Base-by-base conservation (phyloP, 2,888 invertebrate species). In the Pyrrhia umbra region DNA sequence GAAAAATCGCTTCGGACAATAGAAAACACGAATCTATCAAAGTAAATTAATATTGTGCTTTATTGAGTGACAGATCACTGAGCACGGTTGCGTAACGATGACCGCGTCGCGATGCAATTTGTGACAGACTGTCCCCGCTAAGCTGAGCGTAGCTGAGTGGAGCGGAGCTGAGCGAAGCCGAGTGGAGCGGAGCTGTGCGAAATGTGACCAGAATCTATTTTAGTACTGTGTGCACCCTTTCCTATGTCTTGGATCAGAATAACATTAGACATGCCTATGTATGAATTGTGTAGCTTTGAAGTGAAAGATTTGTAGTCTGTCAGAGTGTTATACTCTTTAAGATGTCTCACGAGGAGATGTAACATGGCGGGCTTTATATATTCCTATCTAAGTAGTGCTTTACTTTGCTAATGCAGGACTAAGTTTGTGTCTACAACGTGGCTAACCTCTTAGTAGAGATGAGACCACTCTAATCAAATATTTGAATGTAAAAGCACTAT, bases 61-160 rank as follows among this genome's bases (percentile, higher is more conserved):
- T 77, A 81, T 77, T 76, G 75, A 73, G 59, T 68, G 78, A 68
- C 54, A 68, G 78, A 68, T 83, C 71, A 75, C 39, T 75, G 59
- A 56, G 52, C 64, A 54, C 51, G 43, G 10, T 75, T 77, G 77
- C 80, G 61, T 73, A 80, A 80, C 50, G 23, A 20, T 42, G 62
- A 70, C 66, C 64, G 61, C 70, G 52, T 63, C 54, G 42, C 34
- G 61, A 43, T 42, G 40, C 51, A 46, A 37, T 55, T 37, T 47
- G 43, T 65, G 66, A 46, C 39, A 57, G 56, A 50, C 37, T 51
- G 50, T 45, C 56, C 52, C 47, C 34, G n/a, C n/a, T n/a, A n/a
- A n/a, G 16, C 15, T 34, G 9, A 8, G 21, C 2, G 18, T 30
- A 55, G 43, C 49, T 21, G 25, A 37, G 37, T 37, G 37, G n/a